Base-by-base conservation (phyloP, 2,797 vertebrate species). In the Echeneis naucrates region DNA sequence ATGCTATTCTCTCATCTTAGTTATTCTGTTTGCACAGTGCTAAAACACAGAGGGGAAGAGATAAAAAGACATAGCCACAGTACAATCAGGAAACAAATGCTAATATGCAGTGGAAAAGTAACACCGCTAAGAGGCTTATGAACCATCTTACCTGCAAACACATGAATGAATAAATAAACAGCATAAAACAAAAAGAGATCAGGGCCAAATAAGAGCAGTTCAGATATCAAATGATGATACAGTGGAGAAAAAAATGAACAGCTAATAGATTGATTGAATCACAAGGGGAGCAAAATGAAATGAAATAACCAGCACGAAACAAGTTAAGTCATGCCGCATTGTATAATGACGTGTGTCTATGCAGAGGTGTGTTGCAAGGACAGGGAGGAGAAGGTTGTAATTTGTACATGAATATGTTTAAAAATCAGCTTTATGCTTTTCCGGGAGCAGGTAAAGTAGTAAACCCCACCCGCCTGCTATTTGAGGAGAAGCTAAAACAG, bases 1-100 rank as follows among this genome's bases (percentile, higher is more conserved):
- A 35, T 66, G 83, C 85, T 51, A 52, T 82, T 83, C 82, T 88
- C 81, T 88, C 72, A 77, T 81, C 81, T 87, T 77, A 52, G 74
- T 84, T 82, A 81, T 74, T 86, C 74, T 88, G 80, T 89, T 82
- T 84, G 69, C 81, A 78, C 60, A 42, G 75, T 3, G 72, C 67
- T 57, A 16, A 50, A 73, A 77, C 72, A 37, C 1, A 26, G 62
- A 51, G 35, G 72, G 60, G 30, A 67, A 64, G 38, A 72, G 82
- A 87, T 71, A 50, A 72, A 70, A 51, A 78, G 78, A 75, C 74
- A 63, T 66, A 21, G 71, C 74, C 68, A 80, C 71, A 75, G 78
- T 54, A 51, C 68, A 78, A 67, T 77, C 55, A 77, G 72, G 71
- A 83, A 70, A 65, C 77, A 70, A 81, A 77, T 57, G 72, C 72